Evolutionary conservation across 2,888 invertebrate genomes (phyloP).

Genomic region (Isotomurus palustris): DNA sequence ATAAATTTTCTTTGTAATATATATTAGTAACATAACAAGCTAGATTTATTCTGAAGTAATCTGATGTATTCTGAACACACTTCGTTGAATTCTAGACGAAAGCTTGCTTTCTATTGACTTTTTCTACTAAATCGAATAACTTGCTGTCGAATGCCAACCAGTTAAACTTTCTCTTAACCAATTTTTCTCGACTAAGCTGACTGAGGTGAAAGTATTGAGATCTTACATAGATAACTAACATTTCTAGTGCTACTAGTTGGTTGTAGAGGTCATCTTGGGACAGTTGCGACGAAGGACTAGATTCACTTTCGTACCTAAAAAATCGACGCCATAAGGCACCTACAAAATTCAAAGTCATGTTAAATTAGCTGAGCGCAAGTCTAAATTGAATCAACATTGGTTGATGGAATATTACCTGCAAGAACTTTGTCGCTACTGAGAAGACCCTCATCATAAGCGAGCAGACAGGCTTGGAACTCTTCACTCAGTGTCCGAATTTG

Average conservation of each 20-base stretch:
- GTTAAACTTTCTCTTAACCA: conserved; percentile 57
- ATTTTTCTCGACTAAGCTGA: conserved; percentile 56
- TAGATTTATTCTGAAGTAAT: no score
- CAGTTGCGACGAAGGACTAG: conserved; percentile 1
- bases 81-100: background rate
- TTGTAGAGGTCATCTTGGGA: conserved; percentile 25
- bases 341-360: conserved; percentile 2
- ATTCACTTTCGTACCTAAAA: conserved; percentile 52
- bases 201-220: conserved; percentile 50
- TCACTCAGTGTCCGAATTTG: conserved; percentile 65
- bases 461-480: conserved; percentile 77
- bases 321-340: conserved; percentile 80
- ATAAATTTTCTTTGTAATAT: no score
- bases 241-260: conserved; percentile 42
- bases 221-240: conserved; percentile 43
- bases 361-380: background rate
- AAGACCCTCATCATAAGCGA: conserved; percentile 83
- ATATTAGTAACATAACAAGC: no score
- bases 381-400: no score
- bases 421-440: conserved; percentile 67
- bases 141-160: conserved; percentile 55
- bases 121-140: conserved; percentile 18
- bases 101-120: conserved; percentile 15
- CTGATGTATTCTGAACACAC: no score
- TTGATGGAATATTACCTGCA: conserved; percentile 52